Conservation (phyloP, 2,113 vertebrate genomes). For the Marmota flaviventris region DNA sequence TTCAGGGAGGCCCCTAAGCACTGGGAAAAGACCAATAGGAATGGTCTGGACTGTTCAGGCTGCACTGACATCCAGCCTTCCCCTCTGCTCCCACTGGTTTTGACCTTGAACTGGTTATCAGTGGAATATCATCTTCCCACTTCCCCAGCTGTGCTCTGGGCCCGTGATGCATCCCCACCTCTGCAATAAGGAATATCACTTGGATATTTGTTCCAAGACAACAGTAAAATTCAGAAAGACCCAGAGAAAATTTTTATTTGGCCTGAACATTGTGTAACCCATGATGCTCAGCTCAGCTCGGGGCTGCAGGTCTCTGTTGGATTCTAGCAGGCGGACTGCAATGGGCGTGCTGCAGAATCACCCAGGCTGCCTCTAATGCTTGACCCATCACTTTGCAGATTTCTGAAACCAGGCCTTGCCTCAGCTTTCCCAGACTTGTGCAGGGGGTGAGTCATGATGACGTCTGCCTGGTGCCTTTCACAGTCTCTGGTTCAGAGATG, state of each 20-base stretch:
- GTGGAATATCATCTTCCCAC: slow-evolving; percentile 1
- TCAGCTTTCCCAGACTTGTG: neutral
- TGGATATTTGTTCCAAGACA: slow-evolving; percentile 5
- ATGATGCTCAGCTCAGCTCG: neutral
- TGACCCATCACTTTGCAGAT: neutral
- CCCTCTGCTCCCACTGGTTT: neutral
- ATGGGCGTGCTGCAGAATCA: neutral
- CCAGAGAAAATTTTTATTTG: neutral
- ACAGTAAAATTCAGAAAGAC: neutral
- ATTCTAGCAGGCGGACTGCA: accelerated
- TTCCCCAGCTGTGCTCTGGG: neutral
- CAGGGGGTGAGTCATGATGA: neutral
- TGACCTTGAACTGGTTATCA: neutral
- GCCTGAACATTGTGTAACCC: too few relatives aligned
- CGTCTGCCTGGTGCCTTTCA: neutral
- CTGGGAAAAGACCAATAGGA: neutral
- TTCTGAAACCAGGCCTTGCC: neutral
- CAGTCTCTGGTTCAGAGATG: neutral
- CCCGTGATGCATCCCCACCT: neutral
- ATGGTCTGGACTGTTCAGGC: neutral
- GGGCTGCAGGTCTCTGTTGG: neutral
- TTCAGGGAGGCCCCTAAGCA: neutral
- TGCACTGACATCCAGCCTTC: neutral
- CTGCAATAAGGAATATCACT: neutral
- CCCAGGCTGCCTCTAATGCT: neutral